These are phyloP conservation scores for Heliopora coerulea DNA, from an alignment of 92 coral and sea anemone genomes.

Conservation along the genomic window DNA sequence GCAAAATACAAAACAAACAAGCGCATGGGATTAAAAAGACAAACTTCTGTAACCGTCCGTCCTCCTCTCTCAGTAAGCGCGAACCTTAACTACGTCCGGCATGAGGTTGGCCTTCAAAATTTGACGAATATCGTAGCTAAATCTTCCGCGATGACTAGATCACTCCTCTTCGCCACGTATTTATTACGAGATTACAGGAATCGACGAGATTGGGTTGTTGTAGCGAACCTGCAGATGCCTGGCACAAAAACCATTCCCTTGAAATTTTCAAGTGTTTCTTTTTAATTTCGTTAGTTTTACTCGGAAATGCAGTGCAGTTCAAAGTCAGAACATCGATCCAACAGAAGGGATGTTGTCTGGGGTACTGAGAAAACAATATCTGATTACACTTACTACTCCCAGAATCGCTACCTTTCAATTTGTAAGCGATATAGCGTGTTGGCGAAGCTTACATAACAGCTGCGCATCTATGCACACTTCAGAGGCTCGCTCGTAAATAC, in stretches of 20 bases:
- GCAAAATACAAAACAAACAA: neutral
- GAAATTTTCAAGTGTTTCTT: neutral
- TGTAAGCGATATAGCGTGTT: neutral
- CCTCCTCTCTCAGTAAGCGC: no score
- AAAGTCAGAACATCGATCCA: no score
- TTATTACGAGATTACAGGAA: slow-evolving; percentile 37
- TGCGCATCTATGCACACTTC: neutral
- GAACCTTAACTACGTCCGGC: neutral
- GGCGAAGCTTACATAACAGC: neutral
- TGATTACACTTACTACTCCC: neutral
- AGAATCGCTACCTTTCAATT: neutral
- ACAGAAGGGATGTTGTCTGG: no score
- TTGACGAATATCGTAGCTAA: slow-evolving; percentile 15
- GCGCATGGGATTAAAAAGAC: neutral
- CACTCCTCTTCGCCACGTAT: slow-evolving; percentile 19
- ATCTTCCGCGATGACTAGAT: slow-evolving; percentile 42
- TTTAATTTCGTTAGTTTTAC: no score
- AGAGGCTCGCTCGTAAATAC: neutral
- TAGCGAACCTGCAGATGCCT: neutral
- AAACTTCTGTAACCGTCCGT: no score
- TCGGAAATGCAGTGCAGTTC: no score
- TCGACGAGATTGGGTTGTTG: neutral
- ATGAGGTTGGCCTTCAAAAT: slow-evolving; percentile 16
- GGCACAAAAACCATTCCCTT: neutral
- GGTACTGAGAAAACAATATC: neutral